Conservation (phyloP, 2,888 invertebrate genomes). For the Lithophane ornitopus region DNA sequence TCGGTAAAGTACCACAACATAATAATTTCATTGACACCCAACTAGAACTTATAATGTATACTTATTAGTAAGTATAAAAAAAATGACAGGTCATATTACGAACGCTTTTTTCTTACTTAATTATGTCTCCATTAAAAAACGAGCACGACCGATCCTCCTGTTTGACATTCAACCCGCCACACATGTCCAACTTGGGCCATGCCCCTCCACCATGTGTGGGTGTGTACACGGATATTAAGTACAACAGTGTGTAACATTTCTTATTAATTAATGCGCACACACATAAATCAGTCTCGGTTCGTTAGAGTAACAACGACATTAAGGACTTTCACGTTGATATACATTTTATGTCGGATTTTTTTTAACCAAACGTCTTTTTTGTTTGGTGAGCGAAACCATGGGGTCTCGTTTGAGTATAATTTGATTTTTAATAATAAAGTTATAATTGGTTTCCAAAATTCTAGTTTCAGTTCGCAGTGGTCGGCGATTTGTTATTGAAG, state of each 20-base stretch:
- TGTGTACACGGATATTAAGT: constrained; percentile 70
- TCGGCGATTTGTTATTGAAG: neutral
- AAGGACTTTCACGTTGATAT: constrained; percentile 82
- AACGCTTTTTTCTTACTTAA: neutral
- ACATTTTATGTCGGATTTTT: constrained; percentile 43
- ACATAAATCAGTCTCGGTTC: constrained; percentile 90
- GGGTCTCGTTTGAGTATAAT: neutral
- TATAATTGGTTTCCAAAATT: neutral
- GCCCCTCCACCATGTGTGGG: constrained; percentile 70
- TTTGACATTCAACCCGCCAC: constrained; percentile 48
- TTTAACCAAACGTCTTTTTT: constrained; percentile 3
- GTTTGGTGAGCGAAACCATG: constrained; percentile 24
- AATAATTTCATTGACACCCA: neutral
- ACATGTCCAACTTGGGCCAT: constrained; percentile 59
- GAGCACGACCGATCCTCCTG: neutral
- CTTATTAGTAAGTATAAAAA: too few relatives aligned
- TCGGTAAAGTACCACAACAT: neutral
- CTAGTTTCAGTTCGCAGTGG: too few relatives aligned
- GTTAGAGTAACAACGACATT: constrained; percentile 85
- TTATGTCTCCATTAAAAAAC: neutral
- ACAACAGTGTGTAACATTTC: constrained; percentile 80
- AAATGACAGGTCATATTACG: neutral
- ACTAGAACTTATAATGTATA: too few relatives aligned
- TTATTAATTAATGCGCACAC: constrained; percentile 89
- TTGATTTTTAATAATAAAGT: neutral